Base-by-base conservation (phyloP, 2,888 invertebrate species). In the Taenaris catops region DNA sequence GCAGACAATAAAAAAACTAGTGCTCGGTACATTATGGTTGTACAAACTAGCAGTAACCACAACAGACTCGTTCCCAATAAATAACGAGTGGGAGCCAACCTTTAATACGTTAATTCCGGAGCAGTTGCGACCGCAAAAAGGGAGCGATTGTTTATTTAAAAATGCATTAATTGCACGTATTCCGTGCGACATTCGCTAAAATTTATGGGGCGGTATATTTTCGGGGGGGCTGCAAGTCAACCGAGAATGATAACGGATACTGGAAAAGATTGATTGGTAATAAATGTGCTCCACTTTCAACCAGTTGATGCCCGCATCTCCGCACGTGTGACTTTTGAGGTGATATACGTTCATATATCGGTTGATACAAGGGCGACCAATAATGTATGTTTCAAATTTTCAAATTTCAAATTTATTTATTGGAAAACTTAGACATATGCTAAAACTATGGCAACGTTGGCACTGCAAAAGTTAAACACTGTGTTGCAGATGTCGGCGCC, bases 151-250 rank as follows among this genome's bases (percentile, higher is more conserved):
- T 38, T 41, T 38, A 38, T 41, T 41, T 34, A 31, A 41, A 41
- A 41, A 38, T 34, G 31, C 38, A 34, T 38, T 41, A 26, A 38
- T 27, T 38, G 41, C 34, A 38, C 41, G 41, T 38, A 23, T 26
- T 12, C 16, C 24, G 49, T 44, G 51, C 46, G 55, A 51, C 53
- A 50, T 41, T 53, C 52, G 52, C 55, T 45, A 51, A 48, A 63
- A 68, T 69, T 68, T 67, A 69, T 68, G 34, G 61, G 35, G 53
- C 58, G 51, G 66, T 68, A 63, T 53, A 55, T 69, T 60, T 50
- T 41, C 44, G 17, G 16, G 32, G 42, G 42, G 51, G 53, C 52
- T 58, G 59, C 54, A 58, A 66, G 59, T 67, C 63, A 65, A 61
- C 55, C 60, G 58, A 53, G 50, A 55, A 59, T 66, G 66, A 69